Percentiles rank a stretch among this genome's conserved stretches.
phyloP scores from a whole-genome alignment of 1,140 invertebrate genomes.

The Sogatella furcifera region DNA sequence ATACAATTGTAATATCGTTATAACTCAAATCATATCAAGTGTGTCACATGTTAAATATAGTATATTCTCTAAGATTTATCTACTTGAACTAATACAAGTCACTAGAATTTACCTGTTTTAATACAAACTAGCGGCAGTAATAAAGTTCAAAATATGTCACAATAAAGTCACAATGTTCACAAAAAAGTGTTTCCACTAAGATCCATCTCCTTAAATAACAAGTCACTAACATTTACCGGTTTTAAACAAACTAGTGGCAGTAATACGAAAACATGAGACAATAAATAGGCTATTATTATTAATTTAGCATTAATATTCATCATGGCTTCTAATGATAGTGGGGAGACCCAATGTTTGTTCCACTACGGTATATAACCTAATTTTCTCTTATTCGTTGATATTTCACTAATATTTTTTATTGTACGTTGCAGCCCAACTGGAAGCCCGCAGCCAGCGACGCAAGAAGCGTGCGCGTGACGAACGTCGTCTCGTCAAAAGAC shows the following conservation, averaged over 20 bases:
- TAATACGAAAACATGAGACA: background rate
- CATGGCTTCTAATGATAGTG: background rate
- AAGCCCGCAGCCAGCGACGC: slow-evolving; percentile 46
- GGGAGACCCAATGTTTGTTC: background rate
- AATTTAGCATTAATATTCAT: background rate
- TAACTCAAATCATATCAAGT: too few relatives aligned
- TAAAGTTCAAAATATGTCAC: too few relatives aligned
- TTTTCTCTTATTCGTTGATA: background rate
- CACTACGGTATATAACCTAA: background rate
- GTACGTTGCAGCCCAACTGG: slow-evolving; percentile 51
- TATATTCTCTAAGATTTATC: too few relatives aligned
- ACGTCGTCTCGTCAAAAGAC: slow-evolving; percentile 52
- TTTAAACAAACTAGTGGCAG: background rate
- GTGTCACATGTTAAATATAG: too few relatives aligned
- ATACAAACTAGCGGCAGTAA: too few relatives aligned
- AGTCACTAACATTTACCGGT: too few relatives aligned
- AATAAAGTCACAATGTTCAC: too few relatives aligned
- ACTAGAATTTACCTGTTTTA: too few relatives aligned
- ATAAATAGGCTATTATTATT: background rate
- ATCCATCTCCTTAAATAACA: too few relatives aligned
- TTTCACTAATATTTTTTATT: slow-evolving; percentile 3
- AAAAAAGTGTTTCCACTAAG: too few relatives aligned
- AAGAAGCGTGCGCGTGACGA: slow-evolving; percentile 55
- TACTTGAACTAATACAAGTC: too few relatives aligned
- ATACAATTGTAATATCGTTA: too few relatives aligned